These are phyloP conservation scores for Tylochromis polylepis DNA, from an alignment of 2,113 vertebrate genomes.

Conservation along the genomic window DNA sequence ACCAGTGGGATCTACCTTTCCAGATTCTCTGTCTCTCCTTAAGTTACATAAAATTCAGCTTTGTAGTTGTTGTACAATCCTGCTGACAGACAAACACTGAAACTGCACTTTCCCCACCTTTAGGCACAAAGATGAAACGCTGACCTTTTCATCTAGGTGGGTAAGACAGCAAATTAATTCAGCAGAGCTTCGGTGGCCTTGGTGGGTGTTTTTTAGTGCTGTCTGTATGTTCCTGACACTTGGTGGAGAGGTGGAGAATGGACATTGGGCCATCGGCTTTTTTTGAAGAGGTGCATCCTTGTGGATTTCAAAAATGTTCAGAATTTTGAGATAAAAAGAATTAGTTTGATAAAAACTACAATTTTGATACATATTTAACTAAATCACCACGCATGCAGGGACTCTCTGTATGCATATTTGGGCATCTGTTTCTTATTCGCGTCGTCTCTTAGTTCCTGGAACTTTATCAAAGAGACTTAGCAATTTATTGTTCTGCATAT, in stretches of 20 bases:
- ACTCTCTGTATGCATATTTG: background rate
- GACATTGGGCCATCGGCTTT: background rate
- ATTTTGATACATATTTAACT: background rate
- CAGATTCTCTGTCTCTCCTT: background rate
- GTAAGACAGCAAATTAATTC: background rate
- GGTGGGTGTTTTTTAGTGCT: background rate
- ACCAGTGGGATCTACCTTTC: background rate
- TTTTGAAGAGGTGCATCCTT: background rate
- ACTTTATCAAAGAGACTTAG: background rate
- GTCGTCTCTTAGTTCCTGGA: background rate
- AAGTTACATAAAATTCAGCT: background rate
- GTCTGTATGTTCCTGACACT: background rate
- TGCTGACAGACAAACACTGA: background rate
- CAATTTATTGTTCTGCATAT: background rate
- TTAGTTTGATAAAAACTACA: fast-evolving
- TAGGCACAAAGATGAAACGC: background rate
- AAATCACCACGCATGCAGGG: background rate
- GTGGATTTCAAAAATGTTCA: background rate
- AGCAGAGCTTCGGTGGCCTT: background rate
- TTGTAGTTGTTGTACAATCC: background rate
- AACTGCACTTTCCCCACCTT: background rate
- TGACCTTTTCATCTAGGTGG: background rate
- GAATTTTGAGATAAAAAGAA: background rate
- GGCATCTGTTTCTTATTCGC: background rate
- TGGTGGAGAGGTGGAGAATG: background rate